phyloP scores from a whole-genome alignment of 2,797 vertebrate genomes.

The Myioborus miniatus region DNA sequence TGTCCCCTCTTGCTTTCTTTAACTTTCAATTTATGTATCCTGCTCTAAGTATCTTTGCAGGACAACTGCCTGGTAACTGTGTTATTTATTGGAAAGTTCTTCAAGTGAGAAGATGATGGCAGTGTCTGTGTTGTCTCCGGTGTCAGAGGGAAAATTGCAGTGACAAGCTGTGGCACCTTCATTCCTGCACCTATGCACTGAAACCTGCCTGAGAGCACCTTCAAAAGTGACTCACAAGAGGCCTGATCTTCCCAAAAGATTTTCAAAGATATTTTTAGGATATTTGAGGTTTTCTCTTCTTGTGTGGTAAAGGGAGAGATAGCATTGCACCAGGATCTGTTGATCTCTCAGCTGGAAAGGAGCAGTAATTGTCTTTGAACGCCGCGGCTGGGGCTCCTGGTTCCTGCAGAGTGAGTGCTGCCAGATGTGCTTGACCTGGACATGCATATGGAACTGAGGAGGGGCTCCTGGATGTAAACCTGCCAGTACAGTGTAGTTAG shows the following conservation, averaged over 20 bases:
- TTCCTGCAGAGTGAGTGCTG: neutral
- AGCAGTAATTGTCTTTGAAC: constrained; percentile 13
- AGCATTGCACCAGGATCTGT: neutral
- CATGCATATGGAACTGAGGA: neutral
- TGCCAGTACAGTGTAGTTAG: neutral
- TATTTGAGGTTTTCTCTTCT: neutral
- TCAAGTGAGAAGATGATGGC: neutral
- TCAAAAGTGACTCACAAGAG: neutral
- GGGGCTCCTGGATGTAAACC: neutral
- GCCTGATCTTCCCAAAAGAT: neutral
- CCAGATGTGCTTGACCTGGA: constrained; percentile 34
- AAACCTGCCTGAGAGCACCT: neutral
- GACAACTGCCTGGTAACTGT: neutral
- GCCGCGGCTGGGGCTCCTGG: neutral
- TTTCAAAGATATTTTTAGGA: neutral
- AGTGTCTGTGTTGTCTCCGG: neutral
- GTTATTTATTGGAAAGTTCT: neutral
- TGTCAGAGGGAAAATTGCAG: neutral
- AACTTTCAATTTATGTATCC: neutral
- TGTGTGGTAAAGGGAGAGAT: neutral
- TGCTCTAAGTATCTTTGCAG: neutral
- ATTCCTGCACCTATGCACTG: neutral
- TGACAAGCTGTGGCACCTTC: neutral
- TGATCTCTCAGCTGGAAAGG: constrained; percentile 8
- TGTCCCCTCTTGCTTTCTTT: neutral